Percentiles rank a stretch among this genome's conserved stretches.
Evolutionary conservation across 2,113 vertebrate genomes (phyloP).

Genomic region (Phocoena phocoena): DNA sequence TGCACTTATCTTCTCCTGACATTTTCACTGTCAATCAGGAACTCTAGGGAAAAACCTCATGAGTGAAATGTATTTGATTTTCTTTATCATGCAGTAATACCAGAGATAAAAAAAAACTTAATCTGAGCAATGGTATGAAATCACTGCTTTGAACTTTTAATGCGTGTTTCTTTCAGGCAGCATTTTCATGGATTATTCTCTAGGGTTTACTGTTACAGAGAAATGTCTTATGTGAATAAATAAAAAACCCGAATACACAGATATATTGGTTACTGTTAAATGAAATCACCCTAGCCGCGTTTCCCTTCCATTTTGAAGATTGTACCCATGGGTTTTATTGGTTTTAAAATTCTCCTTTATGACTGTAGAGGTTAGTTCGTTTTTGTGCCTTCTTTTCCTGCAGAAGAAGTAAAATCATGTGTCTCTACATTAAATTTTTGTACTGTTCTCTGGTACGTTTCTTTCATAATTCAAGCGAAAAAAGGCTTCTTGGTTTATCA

Average conservation of each 20-base stretch:
- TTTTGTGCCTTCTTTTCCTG: constrained; percentile 35
- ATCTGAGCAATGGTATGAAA: constrained; percentile 66
- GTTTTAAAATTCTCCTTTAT: constrained; percentile 60
- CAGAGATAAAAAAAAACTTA: constrained; percentile 66
- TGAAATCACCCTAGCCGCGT: neutral
- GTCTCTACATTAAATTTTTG: constrained; percentile 36
- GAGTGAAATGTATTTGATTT: constrained; percentile 70
- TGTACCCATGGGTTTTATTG: constrained; percentile 47
- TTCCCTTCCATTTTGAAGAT: constrained; percentile 46
- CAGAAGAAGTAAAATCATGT: constrained; percentile 57
- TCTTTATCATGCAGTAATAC: constrained; percentile 63
- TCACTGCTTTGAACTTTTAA: constrained; percentile 72
- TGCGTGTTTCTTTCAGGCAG: constrained; percentile 53
- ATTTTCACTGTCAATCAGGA: constrained; percentile 54
- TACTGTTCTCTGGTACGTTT: constrained; percentile 27
- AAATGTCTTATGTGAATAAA: constrained; percentile 59
- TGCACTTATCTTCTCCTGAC: constrained; percentile 1
- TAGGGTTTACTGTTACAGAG: constrained; percentile 54
- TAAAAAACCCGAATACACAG: neutral
- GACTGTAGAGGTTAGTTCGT: neutral
- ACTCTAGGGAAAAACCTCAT: constrained; percentile 45
- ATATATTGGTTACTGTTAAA: constrained; percentile 24
- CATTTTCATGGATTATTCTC: constrained; percentile 63
- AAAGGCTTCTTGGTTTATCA: constrained; percentile 50
- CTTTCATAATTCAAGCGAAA: constrained; percentile 55